These are phyloP conservation scores for Dendrolimus punctatus DNA, from an alignment of 1,140 invertebrate species.

Conservation along the genomic window DNA sequence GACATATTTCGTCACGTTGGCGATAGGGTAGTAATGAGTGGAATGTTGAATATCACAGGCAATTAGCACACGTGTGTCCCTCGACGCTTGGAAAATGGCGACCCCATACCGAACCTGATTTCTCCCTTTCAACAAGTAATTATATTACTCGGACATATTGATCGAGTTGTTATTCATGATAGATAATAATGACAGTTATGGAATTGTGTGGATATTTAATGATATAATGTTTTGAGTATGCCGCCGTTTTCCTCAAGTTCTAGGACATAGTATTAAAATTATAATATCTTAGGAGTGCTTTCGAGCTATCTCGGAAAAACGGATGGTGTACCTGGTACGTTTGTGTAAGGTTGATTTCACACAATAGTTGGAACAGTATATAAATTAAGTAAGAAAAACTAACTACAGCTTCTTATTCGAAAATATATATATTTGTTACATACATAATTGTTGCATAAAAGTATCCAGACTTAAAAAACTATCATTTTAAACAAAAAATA, in stretches of 20 bases:
- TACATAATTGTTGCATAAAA: too few species aligned
- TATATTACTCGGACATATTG: conserved; percentile 11
- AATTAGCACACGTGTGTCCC: conserved; percentile 37
- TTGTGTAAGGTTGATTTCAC: too few species aligned
- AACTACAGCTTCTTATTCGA: too few species aligned
- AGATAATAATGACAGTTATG: not conserved
- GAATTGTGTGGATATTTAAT: conserved; percentile 2
- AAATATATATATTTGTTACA: too few species aligned
- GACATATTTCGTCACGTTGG: conserved; percentile 11
- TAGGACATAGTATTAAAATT: not conserved
- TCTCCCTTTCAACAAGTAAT: conserved; percentile 15
- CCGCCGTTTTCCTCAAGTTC: not conserved
- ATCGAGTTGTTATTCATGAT: not conserved
- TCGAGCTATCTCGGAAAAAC: too few species aligned
- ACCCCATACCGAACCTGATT: conserved; percentile 24
- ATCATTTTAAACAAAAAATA: too few species aligned
- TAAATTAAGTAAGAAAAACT: too few species aligned
- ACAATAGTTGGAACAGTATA: too few species aligned
- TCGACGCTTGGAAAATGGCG: conserved; percentile 17
- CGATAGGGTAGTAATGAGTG: conserved; percentile 20
- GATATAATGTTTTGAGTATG: not conserved
- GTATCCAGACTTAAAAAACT: too few species aligned
- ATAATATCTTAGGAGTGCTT: not conserved
- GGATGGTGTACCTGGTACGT: too few species aligned
- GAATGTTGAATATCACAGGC: conserved; percentile 25